Conservation (phyloP, 2,113 vertebrate species). For the Naja naja region DNA sequence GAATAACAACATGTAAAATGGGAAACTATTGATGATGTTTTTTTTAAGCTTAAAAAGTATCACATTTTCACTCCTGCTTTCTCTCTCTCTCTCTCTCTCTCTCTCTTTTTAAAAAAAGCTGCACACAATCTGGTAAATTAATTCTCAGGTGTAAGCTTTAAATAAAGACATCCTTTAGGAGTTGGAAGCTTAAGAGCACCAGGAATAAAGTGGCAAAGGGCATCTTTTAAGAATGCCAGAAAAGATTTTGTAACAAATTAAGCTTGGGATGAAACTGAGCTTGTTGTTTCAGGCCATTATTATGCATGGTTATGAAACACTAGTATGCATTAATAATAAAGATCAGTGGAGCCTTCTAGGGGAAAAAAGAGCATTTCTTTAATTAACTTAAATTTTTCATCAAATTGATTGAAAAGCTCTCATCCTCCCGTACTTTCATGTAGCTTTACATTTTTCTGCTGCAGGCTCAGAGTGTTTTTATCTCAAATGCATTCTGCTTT, state of each 20-base stretch:
- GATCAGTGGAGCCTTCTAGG: slow-evolving; percentile 78
- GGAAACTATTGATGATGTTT: slow-evolving; percentile 43
- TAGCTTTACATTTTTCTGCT: slow-evolving; percentile 66
- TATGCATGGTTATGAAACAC: slow-evolving; percentile 68
- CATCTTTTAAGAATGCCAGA: slow-evolving; percentile 71
- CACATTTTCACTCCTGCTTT: not conserved
- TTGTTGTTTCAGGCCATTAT: slow-evolving; percentile 71
- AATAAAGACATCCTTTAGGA: slow-evolving; percentile 61
- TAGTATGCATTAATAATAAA: slow-evolving; percentile 80
- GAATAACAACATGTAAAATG: slow-evolving; percentile 39
- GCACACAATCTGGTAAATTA: slow-evolving; percentile 70
- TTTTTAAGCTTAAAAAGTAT: not conserved
- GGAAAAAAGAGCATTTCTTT: slow-evolving; percentile 76
- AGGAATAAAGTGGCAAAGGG: slow-evolving; percentile 65
- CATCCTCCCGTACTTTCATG: slow-evolving; percentile 72
- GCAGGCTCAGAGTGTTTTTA: slow-evolving; percentile 60
- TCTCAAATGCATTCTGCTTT: slow-evolving; percentile 57
- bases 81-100: too few relatives aligned
- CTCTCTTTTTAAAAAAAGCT: not conserved
- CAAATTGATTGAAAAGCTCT: slow-evolving; percentile 79
- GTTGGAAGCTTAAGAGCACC: slow-evolving; percentile 60
- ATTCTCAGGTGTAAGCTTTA: slow-evolving; percentile 72
- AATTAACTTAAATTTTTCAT: slow-evolving; percentile 83
- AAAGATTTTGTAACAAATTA: slow-evolving; percentile 79
- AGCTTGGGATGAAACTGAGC: slow-evolving; percentile 65